Evolutionary conservation across 2,888 invertebrate species (phyloP).

Genomic region (Melipona beecheii): DNA sequence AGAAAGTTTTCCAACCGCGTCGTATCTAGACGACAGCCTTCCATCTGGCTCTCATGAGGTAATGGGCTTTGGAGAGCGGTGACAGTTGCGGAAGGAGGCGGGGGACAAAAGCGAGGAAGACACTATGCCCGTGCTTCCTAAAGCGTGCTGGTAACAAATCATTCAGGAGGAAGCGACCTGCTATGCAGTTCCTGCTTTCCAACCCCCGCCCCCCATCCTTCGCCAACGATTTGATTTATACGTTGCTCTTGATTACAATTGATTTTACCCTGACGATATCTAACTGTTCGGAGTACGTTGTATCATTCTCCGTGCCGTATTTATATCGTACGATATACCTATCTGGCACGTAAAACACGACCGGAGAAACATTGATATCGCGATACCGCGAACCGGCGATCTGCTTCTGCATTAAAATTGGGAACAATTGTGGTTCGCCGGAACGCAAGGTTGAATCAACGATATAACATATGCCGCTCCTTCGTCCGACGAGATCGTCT

Average conservation of each 20-base stretch:
- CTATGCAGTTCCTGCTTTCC: constrained; percentile 58
- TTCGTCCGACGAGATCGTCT: not conserved
- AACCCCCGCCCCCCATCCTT: not conserved
- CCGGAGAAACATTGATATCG: not conserved
- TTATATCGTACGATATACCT: not conserved
- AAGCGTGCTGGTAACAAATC: constrained; percentile 72
- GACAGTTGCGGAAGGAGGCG: constrained; percentile 43
- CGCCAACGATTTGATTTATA: constrained; percentile 77
- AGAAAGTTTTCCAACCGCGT: constrained; percentile 45
- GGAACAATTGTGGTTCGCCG: not conserved
- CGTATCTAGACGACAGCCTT: constrained; percentile 42
- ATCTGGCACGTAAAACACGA: not conserved
- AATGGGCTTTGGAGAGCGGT: constrained; percentile 50
- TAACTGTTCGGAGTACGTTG: constrained; percentile 21
- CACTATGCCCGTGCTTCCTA: constrained; percentile 52
- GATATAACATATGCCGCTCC: not conserved
- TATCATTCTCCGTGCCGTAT: constrained; percentile 15
- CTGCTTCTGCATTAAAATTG: not conserved
- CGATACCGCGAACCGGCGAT: not conserved
- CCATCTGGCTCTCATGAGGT: constrained; percentile 38
- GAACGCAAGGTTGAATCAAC: not conserved
- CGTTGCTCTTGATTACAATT: constrained; percentile 78
- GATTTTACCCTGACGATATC: constrained; percentile 73
- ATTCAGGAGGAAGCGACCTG: constrained; percentile 69
- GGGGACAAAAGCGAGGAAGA: constrained; percentile 51